Evolutionary conservation across 2,888 invertebrate species (phyloP).

Genomic region (Strigamia maritima): DNA sequence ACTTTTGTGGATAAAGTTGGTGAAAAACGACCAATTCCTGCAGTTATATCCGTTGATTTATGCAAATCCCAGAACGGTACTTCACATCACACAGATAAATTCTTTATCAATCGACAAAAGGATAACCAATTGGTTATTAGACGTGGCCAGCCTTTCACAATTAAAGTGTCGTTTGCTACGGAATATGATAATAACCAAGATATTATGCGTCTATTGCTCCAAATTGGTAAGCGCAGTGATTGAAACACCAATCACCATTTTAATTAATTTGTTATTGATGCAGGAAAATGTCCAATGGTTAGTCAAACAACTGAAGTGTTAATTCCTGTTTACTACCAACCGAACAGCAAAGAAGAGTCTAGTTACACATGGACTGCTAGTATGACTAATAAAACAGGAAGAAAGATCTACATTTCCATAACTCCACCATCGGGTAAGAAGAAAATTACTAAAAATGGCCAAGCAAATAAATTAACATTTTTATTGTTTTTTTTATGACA

Average conservation of each 20-base stretch:
- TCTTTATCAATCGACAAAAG: constrained; percentile 57
- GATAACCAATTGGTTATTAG: constrained; percentile 64
- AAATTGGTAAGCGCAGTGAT: constrained; percentile 2
- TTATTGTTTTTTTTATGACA: neutral
- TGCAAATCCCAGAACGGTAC: constrained; percentile 70
- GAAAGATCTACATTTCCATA: neutral
- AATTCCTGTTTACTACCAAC: neutral
- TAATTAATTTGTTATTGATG: neutral
- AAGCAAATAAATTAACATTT: neutral
- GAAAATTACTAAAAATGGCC: neutral
- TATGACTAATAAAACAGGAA: constrained; percentile 1
- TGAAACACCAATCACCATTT: neutral
- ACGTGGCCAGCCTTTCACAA: constrained; percentile 75
- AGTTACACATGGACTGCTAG: neutral
- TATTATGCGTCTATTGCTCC: neutral
- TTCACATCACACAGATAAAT: constrained; percentile 73
- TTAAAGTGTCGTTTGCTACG: constrained; percentile 66
- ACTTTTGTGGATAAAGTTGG: constrained; percentile 33
- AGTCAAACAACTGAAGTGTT: constrained; percentile 25
- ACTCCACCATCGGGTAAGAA: neutral
- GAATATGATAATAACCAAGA: constrained; percentile 40
- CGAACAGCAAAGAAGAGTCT: too few relatives aligned
- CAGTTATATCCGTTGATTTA: constrained; percentile 68
- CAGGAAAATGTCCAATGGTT: neutral
- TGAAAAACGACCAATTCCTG: constrained; percentile 21